Base-by-base conservation (phyloP, 2,888 invertebrate species). In the Aphrophora alni region DNA sequence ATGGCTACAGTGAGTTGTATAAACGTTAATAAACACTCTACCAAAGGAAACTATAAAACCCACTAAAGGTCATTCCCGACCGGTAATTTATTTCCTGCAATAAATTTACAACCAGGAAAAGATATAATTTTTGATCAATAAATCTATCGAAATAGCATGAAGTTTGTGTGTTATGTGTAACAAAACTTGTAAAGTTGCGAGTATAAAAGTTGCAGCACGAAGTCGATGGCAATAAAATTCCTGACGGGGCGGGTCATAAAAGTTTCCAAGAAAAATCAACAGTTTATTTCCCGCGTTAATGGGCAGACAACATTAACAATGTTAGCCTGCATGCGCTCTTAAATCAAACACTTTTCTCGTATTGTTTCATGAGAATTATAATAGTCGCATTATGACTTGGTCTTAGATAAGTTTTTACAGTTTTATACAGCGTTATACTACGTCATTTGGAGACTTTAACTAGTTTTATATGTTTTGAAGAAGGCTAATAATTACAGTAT, bases 121-220 rank as follows among this genome's bases (percentile, higher is more conserved):
- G 59, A 59, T 59, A 59, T 59, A 59, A 14, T 59, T 59, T 59
- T 59, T n/a, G 59, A 21, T 21, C 59, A 21, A 59, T 59, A 59
- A 59, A 59, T 59, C 59, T 59, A 59, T 59, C 59, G 21, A 59
- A 44, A 59, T n/a, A 3, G 59, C 59, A 59, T 59, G 59, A 59
- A 59, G 59, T 59, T 59, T 59, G 59, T 59, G 59, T 59, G 59
- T 59, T 59, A 59, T 59, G 59, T 59, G 59, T 21, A 59, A 59
- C 59, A 21, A 59, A 59, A 59, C 59, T 59, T 59, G 59, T 59
- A 59, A 59, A 59, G 59, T 59, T 21, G 59, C 21, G 59, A 59
- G 59, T 21, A 59, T 59, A 59, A 59, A 59, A 59, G 59, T 21
- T n/a, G 59, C n/a, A 59, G 59, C 59, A 59, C 59, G 59, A n/a